phyloP scores from a whole-genome alignment of 2,888 invertebrate species.

The Heterodera filipjevi region DNA sequence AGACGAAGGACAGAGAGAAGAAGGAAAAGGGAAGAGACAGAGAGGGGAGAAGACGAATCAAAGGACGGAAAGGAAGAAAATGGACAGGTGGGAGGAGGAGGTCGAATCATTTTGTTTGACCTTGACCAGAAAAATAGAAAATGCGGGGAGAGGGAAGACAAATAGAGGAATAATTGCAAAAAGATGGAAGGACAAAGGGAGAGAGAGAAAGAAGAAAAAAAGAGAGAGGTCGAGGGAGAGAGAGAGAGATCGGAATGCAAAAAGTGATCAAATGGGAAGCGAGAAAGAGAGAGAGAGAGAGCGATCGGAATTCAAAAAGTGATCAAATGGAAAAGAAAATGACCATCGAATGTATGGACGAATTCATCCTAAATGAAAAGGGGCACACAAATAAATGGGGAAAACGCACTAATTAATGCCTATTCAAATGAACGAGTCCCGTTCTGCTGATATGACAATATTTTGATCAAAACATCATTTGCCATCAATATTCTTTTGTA shows the following conservation, averaged over 20 bases:
- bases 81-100: constrained; percentile 5
- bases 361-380: too few species aligned
- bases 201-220: neutral
- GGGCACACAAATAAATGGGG: too few species aligned
- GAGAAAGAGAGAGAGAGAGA: neutral
- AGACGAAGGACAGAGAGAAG: neutral
- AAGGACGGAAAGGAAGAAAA: too few species aligned
- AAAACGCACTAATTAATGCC: too few species aligned
- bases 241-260: too few species aligned
- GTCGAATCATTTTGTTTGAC: neutral
- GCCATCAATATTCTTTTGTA: too few species aligned
- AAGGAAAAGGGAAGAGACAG: neutral
- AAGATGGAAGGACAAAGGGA: neutral
- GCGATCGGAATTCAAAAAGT: neutral
- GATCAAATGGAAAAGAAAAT: too few species aligned
- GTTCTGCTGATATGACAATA: too few species aligned
- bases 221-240: neutral
- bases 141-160: neutral
- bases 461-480: too few species aligned
- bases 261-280: neutral
- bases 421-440: too few species aligned
- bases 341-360: too few species aligned
- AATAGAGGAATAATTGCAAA: neutral
- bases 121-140: neutral
- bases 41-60: constrained; percentile 2